A percentile compares a stretch with the other conserved stretches of the same genome.
Evolutionary conservation across 2,797 vertebrate species (phyloP).

Genomic region (Danio kyathit): DNA sequence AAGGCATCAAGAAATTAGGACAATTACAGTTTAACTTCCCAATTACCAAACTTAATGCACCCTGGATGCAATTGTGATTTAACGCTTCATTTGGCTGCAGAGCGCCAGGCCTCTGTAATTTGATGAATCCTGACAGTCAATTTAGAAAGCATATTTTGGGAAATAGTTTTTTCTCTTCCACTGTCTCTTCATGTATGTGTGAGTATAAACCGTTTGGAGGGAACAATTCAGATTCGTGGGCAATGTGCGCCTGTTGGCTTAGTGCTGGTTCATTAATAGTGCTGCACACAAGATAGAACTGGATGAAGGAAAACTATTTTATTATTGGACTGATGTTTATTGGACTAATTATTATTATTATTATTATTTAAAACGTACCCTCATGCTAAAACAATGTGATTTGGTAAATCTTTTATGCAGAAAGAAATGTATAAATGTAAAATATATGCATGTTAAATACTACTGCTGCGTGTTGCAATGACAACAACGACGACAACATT

Average conservation of each 20-base stretch:
- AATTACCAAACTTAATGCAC: constrained; percentile 75
- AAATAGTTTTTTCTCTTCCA: constrained; percentile 70
- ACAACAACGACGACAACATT: too few relatives aligned
- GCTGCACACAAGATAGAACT: not conserved
- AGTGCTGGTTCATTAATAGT: not conserved
- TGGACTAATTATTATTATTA: too few relatives aligned
- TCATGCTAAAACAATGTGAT: too few relatives aligned
- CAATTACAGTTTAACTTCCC: constrained; percentile 73
- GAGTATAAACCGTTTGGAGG: constrained; percentile 8
- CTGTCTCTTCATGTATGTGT: constrained; percentile 59
- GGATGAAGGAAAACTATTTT: not conserved
- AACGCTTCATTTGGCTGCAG: constrained; percentile 76
- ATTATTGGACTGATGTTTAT: not conserved
- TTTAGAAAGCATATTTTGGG: constrained; percentile 81
- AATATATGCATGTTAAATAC: too few relatives aligned
- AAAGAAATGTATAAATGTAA: too few relatives aligned
- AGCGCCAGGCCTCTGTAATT: constrained; percentile 71
- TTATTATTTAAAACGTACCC: too few relatives aligned
- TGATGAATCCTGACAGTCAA: constrained; percentile 82
- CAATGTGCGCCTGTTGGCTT: not conserved
- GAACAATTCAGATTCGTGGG: not conserved
- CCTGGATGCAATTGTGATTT: constrained; percentile 78
- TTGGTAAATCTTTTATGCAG: too few relatives aligned
- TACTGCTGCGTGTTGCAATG: too few relatives aligned
- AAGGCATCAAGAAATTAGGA: constrained; percentile 73